Conservation (phyloP, 2,797 vertebrate species). For the Thaleichthys pacificus region DNA sequence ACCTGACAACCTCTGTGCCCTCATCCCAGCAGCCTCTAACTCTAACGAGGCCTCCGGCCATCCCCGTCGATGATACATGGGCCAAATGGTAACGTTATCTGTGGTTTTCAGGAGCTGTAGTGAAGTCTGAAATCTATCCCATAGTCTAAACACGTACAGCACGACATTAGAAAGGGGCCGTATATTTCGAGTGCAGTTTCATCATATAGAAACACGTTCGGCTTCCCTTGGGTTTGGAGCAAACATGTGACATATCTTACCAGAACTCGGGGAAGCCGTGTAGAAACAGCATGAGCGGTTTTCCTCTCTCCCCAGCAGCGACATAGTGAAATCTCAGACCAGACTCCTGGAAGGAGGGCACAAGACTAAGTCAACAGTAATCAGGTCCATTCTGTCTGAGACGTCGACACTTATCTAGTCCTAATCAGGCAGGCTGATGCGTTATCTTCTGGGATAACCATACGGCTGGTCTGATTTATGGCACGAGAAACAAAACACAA, state of each 20-base stretch:
- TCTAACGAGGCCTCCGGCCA: conserved; percentile 6
- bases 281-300: conserved; percentile 95
- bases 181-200: too few species aligned
- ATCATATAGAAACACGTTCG: not conserved
- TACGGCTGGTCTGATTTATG: too few species aligned
- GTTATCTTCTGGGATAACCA: too few species aligned
- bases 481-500: too few species aligned
- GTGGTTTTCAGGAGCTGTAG: conserved; percentile 31
- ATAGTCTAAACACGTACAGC: too few species aligned
- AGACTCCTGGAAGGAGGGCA: conserved; percentile 82
- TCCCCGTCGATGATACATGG: conserved; percentile 45
- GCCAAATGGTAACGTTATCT: conserved; percentile 5
- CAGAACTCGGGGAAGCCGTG: conserved; percentile 99
- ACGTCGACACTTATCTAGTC: not conserved
- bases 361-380: not conserved
- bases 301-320: conserved; percentile 94
- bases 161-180: too few species aligned
- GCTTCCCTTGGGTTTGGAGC: not conserved
- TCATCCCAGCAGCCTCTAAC: conserved; percentile 41
- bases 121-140: not conserved
- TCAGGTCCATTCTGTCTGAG: conserved; percentile 3
- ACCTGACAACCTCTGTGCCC: conserved; percentile 60
- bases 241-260: conserved; percentile 72
- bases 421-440: not conserved
- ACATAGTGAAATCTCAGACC: conserved; percentile 98